Conservation (phyloP, 2,113 vertebrate genomes). For the Ciconia stormi region DNA sequence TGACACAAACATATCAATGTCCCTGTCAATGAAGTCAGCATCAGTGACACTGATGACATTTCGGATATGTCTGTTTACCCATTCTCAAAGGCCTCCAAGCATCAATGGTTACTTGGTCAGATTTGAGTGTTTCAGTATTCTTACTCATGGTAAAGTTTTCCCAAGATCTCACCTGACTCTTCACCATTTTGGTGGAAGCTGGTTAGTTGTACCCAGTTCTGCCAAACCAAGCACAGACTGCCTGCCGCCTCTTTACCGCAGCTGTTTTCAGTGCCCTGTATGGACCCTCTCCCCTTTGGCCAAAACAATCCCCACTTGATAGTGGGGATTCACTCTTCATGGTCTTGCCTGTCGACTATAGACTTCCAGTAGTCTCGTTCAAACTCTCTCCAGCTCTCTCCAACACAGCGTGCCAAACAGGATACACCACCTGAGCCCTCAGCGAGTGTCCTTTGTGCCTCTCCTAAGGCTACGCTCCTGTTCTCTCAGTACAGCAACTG, state of each 20-base stretch:
- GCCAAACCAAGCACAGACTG: not conserved
- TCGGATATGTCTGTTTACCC: not conserved
- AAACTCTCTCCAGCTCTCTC: not conserved
- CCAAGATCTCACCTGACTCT: not conserved
- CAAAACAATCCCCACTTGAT: not conserved
- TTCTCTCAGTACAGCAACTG: not conserved
- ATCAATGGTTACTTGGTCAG: not conserved
- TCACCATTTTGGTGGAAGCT: fast-evolving
- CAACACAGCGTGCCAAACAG: not conserved
- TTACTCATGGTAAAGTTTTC: not conserved
- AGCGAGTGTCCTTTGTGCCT: fast-evolving
- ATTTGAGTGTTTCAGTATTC: not conserved
- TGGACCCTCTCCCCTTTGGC: fast-evolving
- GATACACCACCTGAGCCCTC: not conserved
- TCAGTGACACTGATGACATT: not conserved
- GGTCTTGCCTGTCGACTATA: not conserved
- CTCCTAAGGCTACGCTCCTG: not conserved
- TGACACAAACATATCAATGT: not conserved
- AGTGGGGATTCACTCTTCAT: not conserved
- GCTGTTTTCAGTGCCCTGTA: not conserved
- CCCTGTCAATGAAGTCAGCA: not conserved
- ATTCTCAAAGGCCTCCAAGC: not conserved
- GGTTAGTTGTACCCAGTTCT: not conserved
- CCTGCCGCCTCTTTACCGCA: not conserved
- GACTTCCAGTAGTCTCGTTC: not conserved